Conservation (phyloP, 1,140 invertebrate species). For the Drosophila chauvacae region DNA sequence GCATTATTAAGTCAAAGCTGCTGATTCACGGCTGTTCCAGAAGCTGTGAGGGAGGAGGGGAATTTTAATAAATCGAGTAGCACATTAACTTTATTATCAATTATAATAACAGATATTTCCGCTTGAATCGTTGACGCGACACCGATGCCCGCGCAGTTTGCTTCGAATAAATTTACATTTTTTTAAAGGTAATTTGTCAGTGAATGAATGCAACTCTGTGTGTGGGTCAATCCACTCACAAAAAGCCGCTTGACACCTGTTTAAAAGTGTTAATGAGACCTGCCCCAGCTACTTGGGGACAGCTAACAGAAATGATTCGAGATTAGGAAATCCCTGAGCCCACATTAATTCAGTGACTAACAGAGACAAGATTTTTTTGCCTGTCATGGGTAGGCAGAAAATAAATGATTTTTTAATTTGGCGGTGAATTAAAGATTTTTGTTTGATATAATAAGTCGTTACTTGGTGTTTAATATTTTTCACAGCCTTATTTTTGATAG, state of each 20-base stretch:
- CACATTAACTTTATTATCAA: slow-evolving; percentile 61
- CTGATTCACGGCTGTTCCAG: slow-evolving; percentile 49
- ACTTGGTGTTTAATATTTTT: neutral
- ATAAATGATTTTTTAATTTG: neutral
- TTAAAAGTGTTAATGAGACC: slow-evolving; percentile 48
- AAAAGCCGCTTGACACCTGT: slow-evolving; percentile 41
- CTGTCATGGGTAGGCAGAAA: slow-evolving; percentile 9
- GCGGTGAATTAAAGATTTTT: slow-evolving; percentile 6
- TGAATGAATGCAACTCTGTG: slow-evolving; percentile 4
- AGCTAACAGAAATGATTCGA: slow-evolving; percentile 21
- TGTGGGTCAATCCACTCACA: slow-evolving; percentile 39
- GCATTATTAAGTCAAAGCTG: slow-evolving; percentile 48
- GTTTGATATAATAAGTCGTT: neutral
- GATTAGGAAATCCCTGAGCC: slow-evolving; percentile 35
- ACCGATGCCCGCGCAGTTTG: neutral
- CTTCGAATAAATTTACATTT: slow-evolving; percentile 64
- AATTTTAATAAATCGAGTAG: slow-evolving; percentile 56
- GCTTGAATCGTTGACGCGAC: slow-evolving; percentile 46
- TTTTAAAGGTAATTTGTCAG: slow-evolving; percentile 63
- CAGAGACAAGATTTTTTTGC: neutral
- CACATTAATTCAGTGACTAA: slow-evolving; percentile 32
- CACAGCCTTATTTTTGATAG: neutral
- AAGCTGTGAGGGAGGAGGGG: neutral
- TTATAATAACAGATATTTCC: slow-evolving; percentile 74
- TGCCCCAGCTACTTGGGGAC: slow-evolving; percentile 14